Evolutionary conservation across 2,888 invertebrate genomes (phyloP).

Genomic region (Ischnus inquisitorius): DNA sequence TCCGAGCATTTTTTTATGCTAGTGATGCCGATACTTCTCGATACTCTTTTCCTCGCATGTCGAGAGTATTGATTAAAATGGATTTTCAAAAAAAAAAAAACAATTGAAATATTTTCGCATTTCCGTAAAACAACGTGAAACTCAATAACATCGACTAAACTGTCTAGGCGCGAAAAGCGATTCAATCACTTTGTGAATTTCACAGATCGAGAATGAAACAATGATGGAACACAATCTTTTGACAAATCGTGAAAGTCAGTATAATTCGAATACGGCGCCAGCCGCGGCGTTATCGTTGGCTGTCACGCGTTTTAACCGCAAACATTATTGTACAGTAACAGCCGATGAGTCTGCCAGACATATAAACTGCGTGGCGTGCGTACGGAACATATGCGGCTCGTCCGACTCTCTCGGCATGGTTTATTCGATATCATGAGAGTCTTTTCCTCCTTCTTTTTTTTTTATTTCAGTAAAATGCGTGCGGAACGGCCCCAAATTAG

Average conservation of each 20-base stretch:
- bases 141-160: too few relatives aligned
- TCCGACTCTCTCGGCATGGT: slow-evolving; percentile 8
- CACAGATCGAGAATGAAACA: neutral
- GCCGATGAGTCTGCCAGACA: slow-evolving; percentile 25
- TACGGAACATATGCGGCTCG: slow-evolving; percentile 35
- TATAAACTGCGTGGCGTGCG: slow-evolving; percentile 58
- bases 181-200: neutral
- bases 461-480: slow-evolving; percentile 66
- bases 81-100: too few relatives aligned
- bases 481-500: slow-evolving; percentile 72
- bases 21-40: too few relatives aligned
- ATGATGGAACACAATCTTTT: slow-evolving; percentile 1
- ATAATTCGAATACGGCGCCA: slow-evolving; percentile 41
- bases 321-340: slow-evolving; percentile 6
- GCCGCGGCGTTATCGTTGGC: slow-evolving; percentile 28
- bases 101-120: too few relatives aligned
- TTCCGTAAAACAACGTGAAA: too few relatives aligned
- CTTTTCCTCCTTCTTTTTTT: slow-evolving; percentile 1
- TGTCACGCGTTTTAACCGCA: slow-evolving; percentile 38
- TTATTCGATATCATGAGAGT: neutral
- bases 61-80: too few relatives aligned
- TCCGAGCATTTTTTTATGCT: too few relatives aligned
- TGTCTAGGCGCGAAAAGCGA: neutral
- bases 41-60: too few relatives aligned
- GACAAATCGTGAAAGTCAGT: slow-evolving; percentile 24